These are phyloP conservation scores for Lynx canadensis DNA, from an alignment of 2,113 vertebrate species.

Conservation along the genomic window DNA sequence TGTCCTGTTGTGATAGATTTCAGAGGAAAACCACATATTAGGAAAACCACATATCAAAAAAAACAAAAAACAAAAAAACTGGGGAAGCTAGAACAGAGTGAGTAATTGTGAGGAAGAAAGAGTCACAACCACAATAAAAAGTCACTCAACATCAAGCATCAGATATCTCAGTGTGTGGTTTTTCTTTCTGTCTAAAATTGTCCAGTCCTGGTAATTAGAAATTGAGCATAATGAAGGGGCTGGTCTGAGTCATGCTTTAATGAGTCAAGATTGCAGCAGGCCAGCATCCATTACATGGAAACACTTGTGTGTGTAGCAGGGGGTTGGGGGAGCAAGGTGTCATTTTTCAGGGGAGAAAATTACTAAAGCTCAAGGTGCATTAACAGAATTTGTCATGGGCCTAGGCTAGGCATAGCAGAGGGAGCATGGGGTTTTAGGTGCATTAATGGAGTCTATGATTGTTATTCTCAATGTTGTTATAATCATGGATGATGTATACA, in stretches of 20 bases:
- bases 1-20: conserved; percentile 71
- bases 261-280: conserved; percentile 79
- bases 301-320: conserved; percentile 42
- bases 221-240: conserved; percentile 70
- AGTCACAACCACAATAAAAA: not conserved
- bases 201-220: conserved; percentile 78
- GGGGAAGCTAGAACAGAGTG: not conserved
- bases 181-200: conserved; percentile 72
- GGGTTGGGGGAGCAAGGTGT: not conserved
- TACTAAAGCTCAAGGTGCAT: conserved; percentile 47
- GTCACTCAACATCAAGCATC: not conserved
- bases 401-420: not conserved
- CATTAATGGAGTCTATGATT: not conserved
- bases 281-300: conserved; percentile 71
- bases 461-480: not conserved
- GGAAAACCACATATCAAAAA: no score
- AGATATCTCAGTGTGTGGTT: conserved; percentile 56
- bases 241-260: conserved; percentile 79
- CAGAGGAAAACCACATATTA: conserved; percentile 62
- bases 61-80: conserved; percentile 64
- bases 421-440: not conserved
- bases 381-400: conserved; percentile 48
- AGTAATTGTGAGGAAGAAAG: not conserved
- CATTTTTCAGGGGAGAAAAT: conserved; percentile 73
- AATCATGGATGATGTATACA: not conserved